Base-by-base conservation (phyloP, 2,797 vertebrate species). In the Limosa lapponica region DNA sequence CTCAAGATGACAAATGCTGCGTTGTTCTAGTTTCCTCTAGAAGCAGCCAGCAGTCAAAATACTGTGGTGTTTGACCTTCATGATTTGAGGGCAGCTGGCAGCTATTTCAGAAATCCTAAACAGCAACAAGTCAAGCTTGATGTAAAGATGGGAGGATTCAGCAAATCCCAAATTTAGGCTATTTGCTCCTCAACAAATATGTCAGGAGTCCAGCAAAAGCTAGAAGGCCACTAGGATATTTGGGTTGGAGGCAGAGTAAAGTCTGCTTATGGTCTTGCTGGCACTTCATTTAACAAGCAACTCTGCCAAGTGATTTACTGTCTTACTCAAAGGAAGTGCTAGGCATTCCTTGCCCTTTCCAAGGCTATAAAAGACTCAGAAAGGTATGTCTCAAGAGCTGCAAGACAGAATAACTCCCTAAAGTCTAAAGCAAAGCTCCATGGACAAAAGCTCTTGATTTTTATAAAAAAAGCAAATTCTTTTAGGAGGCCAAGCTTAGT, bases 291-390 rank as follows among this genome's bases (percentile, higher is more conserved):
- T 84, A 52, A 62, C 11, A 81, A 78, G 54, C 43, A 58, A n/a
- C 23, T 69, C 24, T 58, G 54, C 51, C 64, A 79, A 91, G 43
- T 72, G 43, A 80, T 95, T 77, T 51, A 74, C 62, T 62, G 55
- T 36, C 51, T 61, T 49, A 36, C 25, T 78, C 48, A 85, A 71
- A 90, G 87, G 90, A 96, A 95, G 65, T 54, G 65, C 83, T 90
- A 90, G 69, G 58, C 58, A 95, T 96, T 96, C 58, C 77, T 92
- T 80, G 62, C 37, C 70, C 24, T 70, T 87, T 82, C 80, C 89
- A 72, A 83, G 71, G 44, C 58, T 91, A 52, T 85, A 90, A 92
- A 79, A 79, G 39, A 32, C 67, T 58, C 51, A 25, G 65, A 91
- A 86, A 82, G 59, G 51, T 75, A 82, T 41, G 12, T 87, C 61